These are phyloP conservation scores for Pangasius djambal DNA, from an alignment of 2,797 vertebrate genomes.

Conservation along the genomic window DNA sequence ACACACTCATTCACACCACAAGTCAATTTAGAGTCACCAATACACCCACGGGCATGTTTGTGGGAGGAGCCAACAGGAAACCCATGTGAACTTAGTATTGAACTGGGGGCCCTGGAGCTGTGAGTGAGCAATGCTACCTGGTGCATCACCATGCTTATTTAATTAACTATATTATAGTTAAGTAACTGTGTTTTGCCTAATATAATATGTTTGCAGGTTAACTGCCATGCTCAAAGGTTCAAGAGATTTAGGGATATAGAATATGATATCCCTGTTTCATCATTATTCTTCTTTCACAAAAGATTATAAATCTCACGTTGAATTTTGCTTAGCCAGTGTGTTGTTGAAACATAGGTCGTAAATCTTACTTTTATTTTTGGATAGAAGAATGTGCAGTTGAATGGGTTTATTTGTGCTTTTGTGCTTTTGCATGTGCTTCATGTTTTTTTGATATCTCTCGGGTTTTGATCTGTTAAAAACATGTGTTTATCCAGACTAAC, in stretches of 20 bases:
- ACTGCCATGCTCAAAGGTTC: background rate
- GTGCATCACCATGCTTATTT: background rate
- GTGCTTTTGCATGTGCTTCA: constrained; percentile 2
- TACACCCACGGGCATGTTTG: background rate
- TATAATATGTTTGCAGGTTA: background rate
- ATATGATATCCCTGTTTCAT: background rate
- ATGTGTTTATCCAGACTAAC: constrained; percentile 68
- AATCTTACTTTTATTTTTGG: constrained; percentile 34
- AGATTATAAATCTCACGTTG: background rate
- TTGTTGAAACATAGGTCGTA: background rate
- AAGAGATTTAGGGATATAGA: background rate
- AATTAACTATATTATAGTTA: background rate
- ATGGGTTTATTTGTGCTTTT: constrained; percentile 53
- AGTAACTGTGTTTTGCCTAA: background rate
- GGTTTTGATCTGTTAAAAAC: constrained; percentile 67
- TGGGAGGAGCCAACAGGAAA: too few species aligned
- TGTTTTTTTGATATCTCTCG: constrained; percentile 47
- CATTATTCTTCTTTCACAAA: background rate
- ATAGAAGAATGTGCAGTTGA: constrained; percentile 25
- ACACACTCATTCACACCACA: background rate
- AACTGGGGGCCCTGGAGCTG: background rate
- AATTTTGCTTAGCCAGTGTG: background rate
- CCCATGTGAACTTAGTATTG: background rate
- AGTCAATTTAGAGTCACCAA: background rate
- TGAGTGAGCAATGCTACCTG: background rate